Percentiles rank a stretch among this genome's conserved stretches.
These are phyloP conservation scores for Lepidocolaptes lacrymiger DNA, from an alignment of 2,797 vertebrate genomes.

Conservation along the genomic window DNA sequence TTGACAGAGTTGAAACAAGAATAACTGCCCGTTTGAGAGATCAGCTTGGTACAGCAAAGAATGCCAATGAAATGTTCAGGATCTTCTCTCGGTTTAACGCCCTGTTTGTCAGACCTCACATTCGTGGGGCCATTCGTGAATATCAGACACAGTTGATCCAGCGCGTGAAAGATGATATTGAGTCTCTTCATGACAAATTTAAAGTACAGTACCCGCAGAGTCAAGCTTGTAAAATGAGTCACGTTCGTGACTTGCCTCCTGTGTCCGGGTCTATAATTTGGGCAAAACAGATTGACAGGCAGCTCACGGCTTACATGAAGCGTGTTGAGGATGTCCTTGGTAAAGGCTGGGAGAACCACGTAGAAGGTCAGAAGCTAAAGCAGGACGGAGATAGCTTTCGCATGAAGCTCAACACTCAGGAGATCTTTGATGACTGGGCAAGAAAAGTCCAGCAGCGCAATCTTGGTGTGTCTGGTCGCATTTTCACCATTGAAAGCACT, in stretches of 20 bases:
- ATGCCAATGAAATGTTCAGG: constrained; percentile 98
- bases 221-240: constrained; percentile 99
- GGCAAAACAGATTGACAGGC: constrained; percentile 98
- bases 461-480: constrained; percentile 95
- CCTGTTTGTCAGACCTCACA: constrained; percentile 96
- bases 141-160: constrained; percentile 98
- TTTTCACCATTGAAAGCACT: constrained; percentile 96
- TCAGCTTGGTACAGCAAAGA: constrained; percentile 97
- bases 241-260: constrained; percentile 93
- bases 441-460: constrained; percentile 98
- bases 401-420: constrained; percentile 98
- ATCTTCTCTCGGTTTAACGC: constrained; percentile 99
- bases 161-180: constrained; percentile 97
- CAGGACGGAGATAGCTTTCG: constrained; percentile 99
- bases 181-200: constrained; percentile 98
- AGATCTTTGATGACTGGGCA: constrained; percentile 99
- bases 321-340: constrained; percentile 97
- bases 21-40: constrained; percentile 97
- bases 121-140: constrained; percentile 95
- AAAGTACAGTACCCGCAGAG: constrained; percentile 99
- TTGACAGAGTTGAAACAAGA: constrained; percentile 96
- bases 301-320: constrained; percentile 99
- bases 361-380: constrained; percentile 98
- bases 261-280: constrained; percentile 98
- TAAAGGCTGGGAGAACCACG: constrained; percentile 99